These are phyloP conservation scores for Lutraria rhynchaena DNA, from an alignment of 1,140 invertebrate species.

Conservation along the genomic window DNA sequence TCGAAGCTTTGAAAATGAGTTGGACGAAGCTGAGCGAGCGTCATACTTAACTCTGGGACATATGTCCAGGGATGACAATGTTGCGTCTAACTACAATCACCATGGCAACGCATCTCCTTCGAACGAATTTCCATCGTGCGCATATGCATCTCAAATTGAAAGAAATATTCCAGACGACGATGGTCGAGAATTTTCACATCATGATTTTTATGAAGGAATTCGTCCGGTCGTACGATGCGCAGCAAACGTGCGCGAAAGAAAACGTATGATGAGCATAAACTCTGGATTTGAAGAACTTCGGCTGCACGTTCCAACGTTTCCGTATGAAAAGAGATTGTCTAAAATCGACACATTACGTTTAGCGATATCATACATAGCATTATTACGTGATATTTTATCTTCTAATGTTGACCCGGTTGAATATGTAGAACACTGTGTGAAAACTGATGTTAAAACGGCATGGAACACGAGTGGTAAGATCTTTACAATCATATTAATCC, in stretches of 20 bases:
- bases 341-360: slow-evolving; percentile 98
- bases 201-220: slow-evolving; percentile 39
- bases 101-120: background rate
- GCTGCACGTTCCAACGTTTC: slow-evolving; percentile 97
- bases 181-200: slow-evolving; percentile 22
- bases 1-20: slow-evolving; percentile 64
- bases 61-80: slow-evolving; percentile 15
- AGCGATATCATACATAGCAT: slow-evolving; percentile 99
- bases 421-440: slow-evolving; percentile 91
- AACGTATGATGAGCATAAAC: slow-evolving; percentile 98
- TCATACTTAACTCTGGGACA: slow-evolving; percentile 13
- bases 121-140: slow-evolving; percentile 33
- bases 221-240: slow-evolving; percentile 60
- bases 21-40: slow-evolving; percentile 45
- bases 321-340: slow-evolving; percentile 98
- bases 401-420: slow-evolving; percentile 93
- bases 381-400: slow-evolving; percentile 95
- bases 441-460: slow-evolving; percentile 90
- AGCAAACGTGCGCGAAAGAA: slow-evolving; percentile 87
- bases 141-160: background rate
- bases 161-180: slow-evolving; percentile 49
- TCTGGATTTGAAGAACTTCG: slow-evolving; percentile 92
- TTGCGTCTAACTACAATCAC: slow-evolving; percentile 26
- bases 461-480: slow-evolving; percentile 98
- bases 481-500: background rate